Evolutionary conservation across 37 sponge, comb jelly and placozoan genomes (phyloP), one percentile per base, ranked within the genome.

Genomic region (Trichoplax adhaerens): DNA sequence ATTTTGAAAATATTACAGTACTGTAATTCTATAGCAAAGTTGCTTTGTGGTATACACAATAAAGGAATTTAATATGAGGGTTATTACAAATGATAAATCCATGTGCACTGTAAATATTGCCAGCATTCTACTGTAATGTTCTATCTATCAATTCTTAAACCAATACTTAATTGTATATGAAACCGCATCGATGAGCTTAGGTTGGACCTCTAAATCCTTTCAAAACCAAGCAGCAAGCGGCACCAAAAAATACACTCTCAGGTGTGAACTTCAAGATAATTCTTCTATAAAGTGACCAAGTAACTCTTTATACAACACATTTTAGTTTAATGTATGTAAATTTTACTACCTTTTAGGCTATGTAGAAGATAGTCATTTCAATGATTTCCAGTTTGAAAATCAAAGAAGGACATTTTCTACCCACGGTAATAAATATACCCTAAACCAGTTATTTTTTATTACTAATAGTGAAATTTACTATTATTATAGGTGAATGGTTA

Each of bases 321-420:
- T 60, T 60, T 60, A n/a, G 62, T 60, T 60, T 60, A 8, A 60
- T 60, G 62, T 60, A 8, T 8, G 62, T 60, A 60, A 12, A 60
- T 12, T 60, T 12, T 12, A 60, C 8, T 60, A n/a, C 68, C 48
- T 51, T 51, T 51, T 66, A 48, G 90, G 94, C 2, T 86, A 80
- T 57, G 78, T 84, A 51, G 89, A 92, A 67, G 82, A 83, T 1
- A 83, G 86, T 29, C 94, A 92, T 72, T 64, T 92, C 52, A 78
- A 88, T 59, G 71, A 76, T 57, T 96, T 95, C 65, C 82, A 88
- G 73, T 96, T 96, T 85, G 98, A 96, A 67, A 82, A 85, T 54
- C 98, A 96, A 66, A 68, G 98, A 53, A 81, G 89, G 74, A 96
- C 98, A 3, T 96, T 86, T 58, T 85, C 85, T 62, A 76, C 52